Evolutionary conservation across 2,113 vertebrate species (phyloP).

Genomic region (Quiscalus mexicanus): DNA sequence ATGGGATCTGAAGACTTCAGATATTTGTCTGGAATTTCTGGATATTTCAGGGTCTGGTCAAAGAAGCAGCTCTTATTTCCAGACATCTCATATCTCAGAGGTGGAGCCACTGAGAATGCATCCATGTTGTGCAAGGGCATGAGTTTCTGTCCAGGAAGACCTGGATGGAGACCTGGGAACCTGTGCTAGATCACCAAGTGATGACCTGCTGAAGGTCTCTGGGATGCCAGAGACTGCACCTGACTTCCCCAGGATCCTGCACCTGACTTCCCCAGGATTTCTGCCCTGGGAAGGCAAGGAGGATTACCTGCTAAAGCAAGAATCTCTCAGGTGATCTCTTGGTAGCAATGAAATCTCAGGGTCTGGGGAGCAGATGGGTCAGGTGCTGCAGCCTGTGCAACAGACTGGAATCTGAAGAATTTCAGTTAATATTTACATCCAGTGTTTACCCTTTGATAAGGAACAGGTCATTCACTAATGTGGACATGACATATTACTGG

Average conservation of each 20-base stretch:
- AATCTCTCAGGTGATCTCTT: background rate
- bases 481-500: conserved; percentile 45
- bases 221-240: background rate
- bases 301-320: background rate
- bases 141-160: background rate
- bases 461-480: conserved; percentile 29
- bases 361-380: background rate
- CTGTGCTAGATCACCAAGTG: fast-evolving
- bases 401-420: conserved; percentile 64
- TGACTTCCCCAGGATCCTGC: no score
- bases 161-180: background rate
- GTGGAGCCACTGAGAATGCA: background rate
- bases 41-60: background rate
- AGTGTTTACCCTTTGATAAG: conserved; percentile 65
- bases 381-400: background rate
- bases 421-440: conserved; percentile 57
- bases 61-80: background rate
- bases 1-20: background rate
- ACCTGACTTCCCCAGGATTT: background rate
- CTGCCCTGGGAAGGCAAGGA: background rate
- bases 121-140: fast-evolving
- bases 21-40: background rate
- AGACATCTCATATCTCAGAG: background rate
- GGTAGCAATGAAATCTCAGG: background rate
- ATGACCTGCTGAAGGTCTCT: background rate